phyloP scores from a whole-genome alignment of 2,113 vertebrate genomes.

The Leuciscus idus region DNA sequence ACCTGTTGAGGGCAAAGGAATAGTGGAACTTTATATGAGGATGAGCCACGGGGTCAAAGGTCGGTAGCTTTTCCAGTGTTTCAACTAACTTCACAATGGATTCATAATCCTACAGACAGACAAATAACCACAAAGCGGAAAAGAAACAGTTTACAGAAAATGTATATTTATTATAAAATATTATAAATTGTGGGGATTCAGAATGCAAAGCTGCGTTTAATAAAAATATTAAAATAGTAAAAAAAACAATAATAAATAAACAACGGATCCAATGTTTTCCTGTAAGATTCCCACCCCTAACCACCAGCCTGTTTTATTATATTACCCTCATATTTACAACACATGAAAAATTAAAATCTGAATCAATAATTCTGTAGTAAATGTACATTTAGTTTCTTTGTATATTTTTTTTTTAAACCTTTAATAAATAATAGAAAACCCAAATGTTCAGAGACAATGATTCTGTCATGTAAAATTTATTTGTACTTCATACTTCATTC shows the following conservation, averaged over 20 bases:
- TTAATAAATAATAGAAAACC: background rate
- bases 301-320: too few species aligned
- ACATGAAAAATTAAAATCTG: background rate
- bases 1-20: conserved; percentile 96
- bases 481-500: background rate
- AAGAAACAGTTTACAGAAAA: too few species aligned
- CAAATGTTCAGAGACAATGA: background rate
- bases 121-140: background rate
- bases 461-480: background rate
- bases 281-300: too few species aligned
- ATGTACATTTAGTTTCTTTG: background rate
- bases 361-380: background rate
- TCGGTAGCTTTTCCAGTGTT: conserved; percentile 94
- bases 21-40: conserved; percentile 97
- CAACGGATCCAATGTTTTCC: too few species aligned
- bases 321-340: background rate
- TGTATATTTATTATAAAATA: background rate
- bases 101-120: conserved; percentile 87
- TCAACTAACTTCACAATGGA: conserved; percentile 96
- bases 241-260: too few species aligned
- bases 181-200: background rate
- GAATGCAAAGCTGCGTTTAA: too few species aligned
- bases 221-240: too few species aligned
- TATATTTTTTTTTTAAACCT: background rate
- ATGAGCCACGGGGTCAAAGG: conserved; percentile 92